A percentile compares a stretch with the other conserved stretches of the same genome.
Evolutionary conservation across 2,888 invertebrate genomes (phyloP).

Genomic region (Diaperis boleti): DNA sequence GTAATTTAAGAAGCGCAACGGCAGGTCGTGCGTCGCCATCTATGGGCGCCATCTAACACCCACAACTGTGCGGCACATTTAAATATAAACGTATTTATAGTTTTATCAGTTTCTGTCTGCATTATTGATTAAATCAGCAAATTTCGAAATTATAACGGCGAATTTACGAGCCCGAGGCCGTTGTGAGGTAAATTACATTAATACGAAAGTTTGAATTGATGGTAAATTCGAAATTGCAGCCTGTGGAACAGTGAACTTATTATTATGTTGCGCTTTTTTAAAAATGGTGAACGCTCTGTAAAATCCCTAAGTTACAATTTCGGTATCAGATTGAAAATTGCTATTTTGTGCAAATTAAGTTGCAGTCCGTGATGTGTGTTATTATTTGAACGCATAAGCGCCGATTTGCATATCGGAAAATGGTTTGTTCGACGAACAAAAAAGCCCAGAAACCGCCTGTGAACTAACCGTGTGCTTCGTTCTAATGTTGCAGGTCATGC

Average conservation of each 20-base stretch:
- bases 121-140: constrained; percentile 49
- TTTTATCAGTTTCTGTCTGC: neutral
- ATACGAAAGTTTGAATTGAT: constrained; percentile 62
- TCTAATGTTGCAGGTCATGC: constrained; percentile 65
- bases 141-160: constrained; percentile 56
- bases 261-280: constrained; percentile 61
- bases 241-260: constrained; percentile 58
- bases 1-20: neutral
- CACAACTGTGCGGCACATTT: constrained; percentile 2
- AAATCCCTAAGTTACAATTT: constrained; percentile 62
- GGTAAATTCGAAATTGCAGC: constrained; percentile 66
- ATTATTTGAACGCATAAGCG: constrained; percentile 58
- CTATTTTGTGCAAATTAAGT: constrained; percentile 66
- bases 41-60: neutral
- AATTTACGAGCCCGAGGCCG: constrained; percentile 55
- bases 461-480: neutral
- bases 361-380: constrained; percentile 63
- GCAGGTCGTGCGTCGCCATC: constrained; percentile 7
- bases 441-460: neutral
- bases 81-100: neutral
- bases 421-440: constrained; percentile 11
- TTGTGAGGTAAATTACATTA: constrained; percentile 65
- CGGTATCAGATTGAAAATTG: constrained; percentile 67
- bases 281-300: constrained; percentile 58
- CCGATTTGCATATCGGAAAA: constrained; percentile 59